Base-by-base conservation (phyloP, 2,113 vertebrate genomes). In the Otolemur garnettii region DNA sequence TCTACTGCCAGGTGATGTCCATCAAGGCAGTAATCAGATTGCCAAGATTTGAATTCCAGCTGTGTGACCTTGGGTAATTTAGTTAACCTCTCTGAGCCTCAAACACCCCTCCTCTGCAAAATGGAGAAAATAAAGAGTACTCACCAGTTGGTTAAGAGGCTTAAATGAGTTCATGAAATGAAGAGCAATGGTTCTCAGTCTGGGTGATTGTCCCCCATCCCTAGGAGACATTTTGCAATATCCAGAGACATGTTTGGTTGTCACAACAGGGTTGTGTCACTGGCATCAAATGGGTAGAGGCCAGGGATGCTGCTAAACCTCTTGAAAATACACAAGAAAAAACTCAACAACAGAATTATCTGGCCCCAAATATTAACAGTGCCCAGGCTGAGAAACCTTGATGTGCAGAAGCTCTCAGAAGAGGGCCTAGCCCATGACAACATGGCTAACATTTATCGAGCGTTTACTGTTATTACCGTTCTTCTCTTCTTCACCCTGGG, bases 401-500 rank as follows among this genome's bases (percentile, higher is more conserved):
- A 10, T 2, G 5, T 1, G 33, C 26, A 0, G 19, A 19, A 24
- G 7, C 35, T n/a, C 33, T 68, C 0, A 6, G 28, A 28, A 68
- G 66, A 59, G 4, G 26, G 9, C 15, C n/a, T 33, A 5, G 33
- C 17, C 18, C 1, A 0, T 0, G 10, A 4, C 10, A 60, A 22
- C 66, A 22, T 5, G 42, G 21, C 28, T 38, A 18, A n/a, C 1
- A 0, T 21, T 83, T 10, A 53, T 0, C 57, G 30, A 89, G 53
- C 10, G n/a, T 33, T 62, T 19, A 19, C 0, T 7, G 19, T n/a
- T 55, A 26, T 4, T 72, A 10, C 35, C 30, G 33, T 35, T 42
- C 9, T 35, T 66, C 35, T 59, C 1, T 35, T 68, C 33, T 59
- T 72, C 14, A 42, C 42, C 30, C 9, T 14, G 13, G 81, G 28